These are phyloP conservation scores for Dicyrtomina minuta DNA, from an alignment of 2,888 invertebrate genomes.

Conservation along the genomic window DNA sequence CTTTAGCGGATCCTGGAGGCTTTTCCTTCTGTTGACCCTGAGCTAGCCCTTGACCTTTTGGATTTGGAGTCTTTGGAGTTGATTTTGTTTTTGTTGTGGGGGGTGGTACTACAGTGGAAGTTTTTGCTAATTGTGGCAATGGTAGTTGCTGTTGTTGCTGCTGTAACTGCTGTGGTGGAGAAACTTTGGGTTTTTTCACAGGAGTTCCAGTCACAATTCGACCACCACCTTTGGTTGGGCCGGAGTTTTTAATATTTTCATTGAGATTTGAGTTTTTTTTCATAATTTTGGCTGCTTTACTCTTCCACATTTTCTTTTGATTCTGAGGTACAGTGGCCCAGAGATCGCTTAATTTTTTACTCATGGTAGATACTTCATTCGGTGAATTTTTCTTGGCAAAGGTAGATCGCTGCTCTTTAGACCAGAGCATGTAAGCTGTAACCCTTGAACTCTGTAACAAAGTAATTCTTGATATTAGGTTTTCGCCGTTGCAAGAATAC, in stretches of 20 bases:
- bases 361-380: slow-evolving; percentile 55
- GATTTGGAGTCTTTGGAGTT: too few species aligned
- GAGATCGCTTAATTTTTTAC: slow-evolving; percentile 80
- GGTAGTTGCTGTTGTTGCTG: background rate
- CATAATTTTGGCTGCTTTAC: slow-evolving; percentile 55
- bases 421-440: slow-evolving; percentile 91
- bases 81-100: background rate
- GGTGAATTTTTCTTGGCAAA: slow-evolving; percentile 64
- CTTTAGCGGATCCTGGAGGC: background rate
- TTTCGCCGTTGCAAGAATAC: background rate
- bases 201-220: background rate
- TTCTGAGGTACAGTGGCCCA: slow-evolving; percentile 75
- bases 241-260: slow-evolving; percentile 52
- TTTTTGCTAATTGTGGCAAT: too few species aligned
- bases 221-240: background rate
- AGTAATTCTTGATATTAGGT: too few species aligned
- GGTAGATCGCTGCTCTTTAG: slow-evolving; percentile 72
- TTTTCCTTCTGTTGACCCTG: background rate
- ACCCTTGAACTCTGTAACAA: slow-evolving; percentile 66
- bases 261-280: slow-evolving; percentile 41
- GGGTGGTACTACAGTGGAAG: too few species aligned
- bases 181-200: background rate
- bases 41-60: too few species aligned
- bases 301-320: slow-evolving; percentile 58
- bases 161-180: background rate